phyloP scores from a whole-genome alignment of 2,888 invertebrate species.

The Stenotaenia linearis region DNA sequence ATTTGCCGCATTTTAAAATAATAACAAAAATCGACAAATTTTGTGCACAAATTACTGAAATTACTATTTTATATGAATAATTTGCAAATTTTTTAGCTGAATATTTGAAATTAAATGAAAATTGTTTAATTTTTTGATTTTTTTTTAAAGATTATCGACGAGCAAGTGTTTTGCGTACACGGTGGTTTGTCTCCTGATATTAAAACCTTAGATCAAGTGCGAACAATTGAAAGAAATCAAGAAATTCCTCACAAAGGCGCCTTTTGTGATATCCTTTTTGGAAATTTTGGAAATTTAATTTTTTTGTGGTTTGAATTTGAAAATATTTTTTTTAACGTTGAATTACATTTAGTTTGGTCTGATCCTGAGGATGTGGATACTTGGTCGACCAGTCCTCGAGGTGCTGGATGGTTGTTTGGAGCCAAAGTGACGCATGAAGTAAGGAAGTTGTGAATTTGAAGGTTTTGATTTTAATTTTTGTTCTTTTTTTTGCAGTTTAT shows the following conservation, averaged over 20 bases:
- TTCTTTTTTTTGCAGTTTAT: conserved; percentile 60
- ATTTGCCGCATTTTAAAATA: no score
- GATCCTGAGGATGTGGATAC: conserved; percentile 95
- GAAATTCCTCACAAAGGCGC: conserved; percentile 98
- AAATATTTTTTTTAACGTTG: not conserved
- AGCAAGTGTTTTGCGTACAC: conserved; percentile 92
- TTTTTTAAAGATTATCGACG: conserved; percentile 76
- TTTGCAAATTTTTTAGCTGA: no score
- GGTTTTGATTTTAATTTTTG: not conserved
- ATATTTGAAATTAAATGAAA: not conserved
- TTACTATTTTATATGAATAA: no score
- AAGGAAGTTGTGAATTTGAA: not conserved
- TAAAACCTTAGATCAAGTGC: conserved; percentile 91
- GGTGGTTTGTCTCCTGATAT: conserved; percentile 97
- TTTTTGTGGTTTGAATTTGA: no score
- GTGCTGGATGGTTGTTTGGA: conserved; percentile 97
- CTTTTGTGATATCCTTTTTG: conserved; percentile 70
- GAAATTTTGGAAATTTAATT: not conserved
- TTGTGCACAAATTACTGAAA: no score
- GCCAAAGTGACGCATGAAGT: conserved; percentile 78
- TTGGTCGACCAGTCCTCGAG: conserved; percentile 90
- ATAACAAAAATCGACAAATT: no score
- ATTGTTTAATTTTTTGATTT: not conserved
- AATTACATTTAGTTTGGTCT: conserved; percentile 80
- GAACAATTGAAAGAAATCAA: conserved; percentile 89